Evolutionary conservation across 2,888 invertebrate genomes (phyloP), one percentile per base, ranked within the genome.

Genomic region (Himalopsyche tibetana): DNA sequence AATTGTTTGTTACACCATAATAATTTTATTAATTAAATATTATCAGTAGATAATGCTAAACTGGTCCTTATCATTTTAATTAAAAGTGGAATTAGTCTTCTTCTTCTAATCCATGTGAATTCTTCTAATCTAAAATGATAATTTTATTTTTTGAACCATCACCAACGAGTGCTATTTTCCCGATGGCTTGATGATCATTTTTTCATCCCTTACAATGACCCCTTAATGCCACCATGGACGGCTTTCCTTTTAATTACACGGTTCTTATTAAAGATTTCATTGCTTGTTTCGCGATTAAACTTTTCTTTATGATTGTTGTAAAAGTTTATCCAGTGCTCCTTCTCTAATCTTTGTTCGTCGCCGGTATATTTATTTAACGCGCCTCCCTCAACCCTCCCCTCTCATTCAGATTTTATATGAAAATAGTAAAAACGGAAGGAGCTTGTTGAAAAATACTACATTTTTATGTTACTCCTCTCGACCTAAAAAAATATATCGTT

Each of bases 271-370:
- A 28, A 63, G 63, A 63, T 63, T 63, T 63, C 80, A 40, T 40
- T 80, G 80, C 42, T 80, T 80, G 80, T 80, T 80, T 42, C 80
- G n/a, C 17, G 80, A 80, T 80, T 80, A 80, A 40, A 40, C 80
- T 36, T 9, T 80, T 80, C 80, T 80, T 80, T 80, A 80, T 80
- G 6, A 38, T 80, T 80, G 80, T 42, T 40, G 36, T 80, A 80
- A 80, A 80, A 80, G 38, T 80, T 42, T 17, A 38, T 80, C 40
- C 80, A 40, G 80, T 38, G 40, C 42, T 80, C 12, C 4, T 42
- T 8, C 80, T 80, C 80, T 80, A 80, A 80, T 80, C 80, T 42
- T 80, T 51, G 36, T 28, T 28, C 80, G 80, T 28, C 42, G 38
- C n/a, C 17, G 6, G 80, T 80, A 4, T 42, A 80, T 80, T 80